Evolutionary conservation across 2,797 vertebrate genomes (phyloP), one percentile per base, ranked within the genome.

Genomic region (Catharus ustulatus): DNA sequence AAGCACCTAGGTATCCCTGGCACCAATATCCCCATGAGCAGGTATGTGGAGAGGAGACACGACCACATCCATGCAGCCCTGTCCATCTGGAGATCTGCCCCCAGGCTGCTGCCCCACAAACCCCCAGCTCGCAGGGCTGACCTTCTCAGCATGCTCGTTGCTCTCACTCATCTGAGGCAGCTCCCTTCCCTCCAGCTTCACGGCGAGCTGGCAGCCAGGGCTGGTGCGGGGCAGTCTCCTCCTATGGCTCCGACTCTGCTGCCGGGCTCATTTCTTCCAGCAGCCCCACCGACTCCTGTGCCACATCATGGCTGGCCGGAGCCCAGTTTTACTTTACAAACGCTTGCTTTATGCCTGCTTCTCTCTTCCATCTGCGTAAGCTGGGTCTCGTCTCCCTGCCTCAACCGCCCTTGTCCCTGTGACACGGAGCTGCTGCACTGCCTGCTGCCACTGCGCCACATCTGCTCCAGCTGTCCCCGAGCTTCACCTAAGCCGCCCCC

Each of bases 171-270:
- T 24, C 32, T 0, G 4, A 63, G 18, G 64, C 26, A 71, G 34
- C 15, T 88, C 46, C 54, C 45, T 80, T 89, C 38, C 5, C 48
- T 57, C 45, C 2, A 1, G 46, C 30, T 86, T 80, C 73, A 54
- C 0, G 1, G 46, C 0, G 3, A 54, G 52, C 46, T 36, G 24
- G 64, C 40, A 77, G 19, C 52, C 27, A 6, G 34, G 29, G 42
- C 51, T 11, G 3, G 38, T 38, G 52, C 3, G 1, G 18, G 38
- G 10, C 67, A 85, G 51, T 40, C 21, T 82, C 20, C 11, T 48
- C 27, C 1, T 1, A 21, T 2, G 0, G 54, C 38, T 34, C 27
- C 3, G 0, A 16, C 57, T 91, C 40, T 36, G 26, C 64, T 5
- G 3, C 43, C 0, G 0, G 46, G 59, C 64, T 91, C 29, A 26